Percentiles rank a stretch among this genome's conserved stretches.
phyloP scores from a whole-genome alignment of 2,113 vertebrate species.

The Nycticebus coucang region DNA sequence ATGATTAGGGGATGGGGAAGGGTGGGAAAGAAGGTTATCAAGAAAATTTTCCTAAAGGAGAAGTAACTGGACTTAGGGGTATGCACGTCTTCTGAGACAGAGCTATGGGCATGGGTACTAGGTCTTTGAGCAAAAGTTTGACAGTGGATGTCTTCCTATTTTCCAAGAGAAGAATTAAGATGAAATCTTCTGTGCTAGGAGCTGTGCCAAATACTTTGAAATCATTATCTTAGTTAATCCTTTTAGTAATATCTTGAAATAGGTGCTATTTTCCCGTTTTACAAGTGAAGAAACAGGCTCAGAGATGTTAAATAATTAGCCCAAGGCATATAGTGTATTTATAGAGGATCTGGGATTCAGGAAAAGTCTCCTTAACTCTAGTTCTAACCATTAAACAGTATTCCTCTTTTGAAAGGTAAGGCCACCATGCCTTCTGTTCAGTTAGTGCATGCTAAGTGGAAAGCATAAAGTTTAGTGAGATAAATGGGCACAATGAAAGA shows the following conservation, averaged over 20 bases:
- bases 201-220: neutral
- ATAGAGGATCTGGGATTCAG: neutral
- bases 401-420: neutral
- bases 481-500: neutral
- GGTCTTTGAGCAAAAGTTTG: slow-evolving; percentile 20
- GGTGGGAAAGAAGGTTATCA: slow-evolving; percentile 5
- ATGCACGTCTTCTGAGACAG: neutral
- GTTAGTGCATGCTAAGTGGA: neutral
- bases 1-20: neutral
- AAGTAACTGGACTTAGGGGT: neutral
- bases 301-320: slow-evolving; percentile 39
- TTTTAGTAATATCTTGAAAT: slow-evolving; percentile 33
- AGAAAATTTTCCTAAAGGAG: slow-evolving; percentile 21
- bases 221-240: slow-evolving; percentile 22
- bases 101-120: neutral
- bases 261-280: slow-evolving; percentile 49
- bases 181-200: neutral
- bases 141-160: neutral
- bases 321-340: neutral
- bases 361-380: neutral
- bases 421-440: neutral
- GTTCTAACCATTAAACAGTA: neutral
- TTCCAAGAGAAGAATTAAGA: slow-evolving; percentile 8
- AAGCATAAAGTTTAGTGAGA: neutral
- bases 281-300: slow-evolving; percentile 24